Evolutionary conservation across 2,888 invertebrate genomes (phyloP).

Genomic region (Linnaemya tessellans): DNA sequence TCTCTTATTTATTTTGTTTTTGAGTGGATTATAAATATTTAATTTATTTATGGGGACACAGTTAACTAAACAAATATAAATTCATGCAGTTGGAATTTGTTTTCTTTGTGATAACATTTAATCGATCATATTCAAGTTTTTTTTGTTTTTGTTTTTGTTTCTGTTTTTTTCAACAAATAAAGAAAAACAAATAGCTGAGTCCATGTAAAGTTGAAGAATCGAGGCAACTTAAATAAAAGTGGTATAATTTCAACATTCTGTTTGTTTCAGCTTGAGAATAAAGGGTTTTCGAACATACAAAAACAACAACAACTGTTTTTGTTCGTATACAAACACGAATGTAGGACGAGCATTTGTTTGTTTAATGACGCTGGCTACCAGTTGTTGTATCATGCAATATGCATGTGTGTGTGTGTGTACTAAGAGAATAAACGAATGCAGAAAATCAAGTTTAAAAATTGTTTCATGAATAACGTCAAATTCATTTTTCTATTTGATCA

Average conservation of each 20-base stretch:
- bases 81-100: slow-evolving; percentile 35
- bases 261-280: slow-evolving; percentile 19
- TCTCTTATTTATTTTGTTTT: slow-evolving; percentile 18
- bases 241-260: slow-evolving; percentile 13
- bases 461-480: slow-evolving; percentile 38
- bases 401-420: too few relatives aligned
- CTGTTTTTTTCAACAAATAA: slow-evolving; percentile 38
- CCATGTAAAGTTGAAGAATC: slow-evolving; percentile 9
- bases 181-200: slow-evolving; percentile 19
- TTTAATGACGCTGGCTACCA: slow-evolving; percentile 3
- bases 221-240: slow-evolving; percentile 40
- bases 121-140: slow-evolving; percentile 58
- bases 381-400: slow-evolving; percentile 19
- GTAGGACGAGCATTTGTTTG: slow-evolving; percentile 17
- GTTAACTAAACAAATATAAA: slow-evolving; percentile 51
- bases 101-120: slow-evolving; percentile 58
- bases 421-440: background rate
- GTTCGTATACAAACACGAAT: slow-evolving; percentile 20
- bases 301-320: background rate
- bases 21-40: slow-evolving; percentile 56
- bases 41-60: slow-evolving; percentile 66
- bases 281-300: slow-evolving; percentile 21
- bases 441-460: slow-evolving; percentile 54
- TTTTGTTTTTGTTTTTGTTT: too few relatives aligned
- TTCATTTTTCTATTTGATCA: slow-evolving; percentile 47